Base-by-base conservation (phyloP, 2,113 vertebrate species). In the Echinops telfairi region DNA sequence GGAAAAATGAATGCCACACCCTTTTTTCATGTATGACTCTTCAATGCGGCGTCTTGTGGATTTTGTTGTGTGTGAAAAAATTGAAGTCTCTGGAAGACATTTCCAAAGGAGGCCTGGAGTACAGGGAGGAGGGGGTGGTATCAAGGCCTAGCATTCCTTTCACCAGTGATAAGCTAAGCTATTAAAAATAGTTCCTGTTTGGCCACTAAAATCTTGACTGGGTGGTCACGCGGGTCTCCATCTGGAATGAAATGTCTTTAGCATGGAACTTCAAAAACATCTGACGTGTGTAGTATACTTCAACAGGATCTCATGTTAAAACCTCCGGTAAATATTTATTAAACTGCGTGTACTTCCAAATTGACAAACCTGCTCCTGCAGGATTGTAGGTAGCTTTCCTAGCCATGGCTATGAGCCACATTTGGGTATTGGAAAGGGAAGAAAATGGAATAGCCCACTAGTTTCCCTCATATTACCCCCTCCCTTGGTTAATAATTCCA, bases 61-160 rank as follows among this genome's bases (percentile, higher is more conserved):
- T 40, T 40, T 40, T 40, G 3, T 3, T 40, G 40, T 40, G 14
- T 86, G 36, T 40, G 17, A 3, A 85, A 85, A 20, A 62, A 14
- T 23, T 0, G 20, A 40, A 68, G 15, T 53, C 79, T 31, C 75
- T 79, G 31, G 33, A 60, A 17, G 31, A 60, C 68, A 79, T 31
- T 40, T 40, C 7, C 19, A 85, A 60, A 90, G 17, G 19, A n/a
- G 36, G 11, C 66, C 17, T 36, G 22, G 27, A 36, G 7, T 25
- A 11, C 19, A 9, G 3, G 6, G 7, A 0, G 2, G 23, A 0
- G 1, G 5, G 6, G 14, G 31, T n/a, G 31, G 23, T 38, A 9
- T 22, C 88, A 27, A 27, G 9, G 12, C 6, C n/a, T 20, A 0
- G 25, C 40, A 40, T 40, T 40, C 40, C 40, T 40, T 40, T 40